Percentiles rank a stretch among this genome's conserved stretches.
These are phyloP conservation scores for Heliothis subflexa DNA, from an alignment of 1,140 invertebrate species.

Conservation along the genomic window DNA sequence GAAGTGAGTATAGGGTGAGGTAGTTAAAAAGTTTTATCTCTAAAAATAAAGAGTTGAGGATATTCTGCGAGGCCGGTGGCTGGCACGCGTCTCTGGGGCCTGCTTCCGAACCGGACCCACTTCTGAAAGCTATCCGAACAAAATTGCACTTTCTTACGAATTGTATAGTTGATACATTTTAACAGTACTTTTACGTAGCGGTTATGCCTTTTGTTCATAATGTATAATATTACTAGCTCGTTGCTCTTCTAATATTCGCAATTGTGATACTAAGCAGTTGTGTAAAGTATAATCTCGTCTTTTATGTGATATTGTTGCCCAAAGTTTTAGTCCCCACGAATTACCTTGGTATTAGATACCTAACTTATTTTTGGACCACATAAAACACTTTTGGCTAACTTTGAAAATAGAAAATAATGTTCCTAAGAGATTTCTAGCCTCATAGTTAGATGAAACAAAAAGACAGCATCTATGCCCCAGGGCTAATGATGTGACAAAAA, in stretches of 20 bases:
- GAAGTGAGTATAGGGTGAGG: slow-evolving; percentile 11
- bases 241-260: no score
- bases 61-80: not conserved
- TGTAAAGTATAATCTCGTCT: no score
- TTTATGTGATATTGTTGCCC: no score
- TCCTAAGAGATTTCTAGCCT: not conserved
- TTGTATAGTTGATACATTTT: slow-evolving; percentile 40
- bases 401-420: no score
- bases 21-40: slow-evolving; percentile 47
- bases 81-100: slow-evolving; percentile 13
- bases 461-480: slow-evolving; percentile 4
- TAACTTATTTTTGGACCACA: no score
- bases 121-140: slow-evolving; percentile 34
- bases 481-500: slow-evolving; percentile 36
- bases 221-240: not conserved
- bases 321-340: no score
- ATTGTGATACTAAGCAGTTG: no score
- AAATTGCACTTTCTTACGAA: slow-evolving; percentile 44
- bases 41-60: slow-evolving; percentile 29
- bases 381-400: no score
- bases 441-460: slow-evolving; percentile 14
- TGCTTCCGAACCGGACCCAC: slow-evolving; percentile 6
- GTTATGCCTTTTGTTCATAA: slow-evolving; percentile 23
- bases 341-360: no score
- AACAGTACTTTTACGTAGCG: slow-evolving; percentile 25